Evolutionary conservation across 2,113 vertebrate species (phyloP).

Genomic region (Zosterops lateralis): DNA sequence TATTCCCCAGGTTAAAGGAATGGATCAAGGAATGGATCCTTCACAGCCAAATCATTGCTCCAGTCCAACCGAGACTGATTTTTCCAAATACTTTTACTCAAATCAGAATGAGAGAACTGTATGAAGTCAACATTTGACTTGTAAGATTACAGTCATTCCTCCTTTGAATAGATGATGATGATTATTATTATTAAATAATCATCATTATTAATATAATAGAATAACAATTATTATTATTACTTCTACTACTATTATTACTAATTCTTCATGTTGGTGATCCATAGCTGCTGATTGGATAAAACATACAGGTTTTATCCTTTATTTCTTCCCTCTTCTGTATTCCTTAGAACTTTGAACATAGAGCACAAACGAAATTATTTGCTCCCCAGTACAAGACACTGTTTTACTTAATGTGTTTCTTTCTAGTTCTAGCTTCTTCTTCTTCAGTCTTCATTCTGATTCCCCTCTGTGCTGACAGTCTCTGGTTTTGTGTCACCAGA

Average conservation of each 20-base stretch:
- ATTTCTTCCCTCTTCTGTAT: not conserved
- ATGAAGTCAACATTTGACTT: not conserved
- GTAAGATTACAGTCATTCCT: not conserved
- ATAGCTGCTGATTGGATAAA: not conserved
- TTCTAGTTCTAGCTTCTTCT: not conserved
- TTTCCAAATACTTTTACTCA: not conserved
- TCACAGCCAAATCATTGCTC: not conserved
- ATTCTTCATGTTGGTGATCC: accelerated
- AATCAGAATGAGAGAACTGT: accelerated
- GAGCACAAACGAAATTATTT: not conserved
- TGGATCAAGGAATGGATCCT: not conserved
- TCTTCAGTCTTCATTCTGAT: not conserved
- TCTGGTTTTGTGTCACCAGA: not conserved
- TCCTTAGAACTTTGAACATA: not conserved
- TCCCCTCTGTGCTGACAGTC: not conserved
- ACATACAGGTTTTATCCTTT: accelerated
- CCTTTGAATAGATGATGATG: not conserved
- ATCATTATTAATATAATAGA: no score
- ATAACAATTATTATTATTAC: no score
- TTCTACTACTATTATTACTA: not conserved
- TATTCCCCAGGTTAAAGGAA: not conserved
- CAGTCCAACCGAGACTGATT: not conserved
- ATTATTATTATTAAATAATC: no score
- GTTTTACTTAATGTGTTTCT: not conserved
- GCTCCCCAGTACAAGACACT: not conserved